Conservation (phyloP, 2,113 vertebrate species). For the Columba livia region DNA sequence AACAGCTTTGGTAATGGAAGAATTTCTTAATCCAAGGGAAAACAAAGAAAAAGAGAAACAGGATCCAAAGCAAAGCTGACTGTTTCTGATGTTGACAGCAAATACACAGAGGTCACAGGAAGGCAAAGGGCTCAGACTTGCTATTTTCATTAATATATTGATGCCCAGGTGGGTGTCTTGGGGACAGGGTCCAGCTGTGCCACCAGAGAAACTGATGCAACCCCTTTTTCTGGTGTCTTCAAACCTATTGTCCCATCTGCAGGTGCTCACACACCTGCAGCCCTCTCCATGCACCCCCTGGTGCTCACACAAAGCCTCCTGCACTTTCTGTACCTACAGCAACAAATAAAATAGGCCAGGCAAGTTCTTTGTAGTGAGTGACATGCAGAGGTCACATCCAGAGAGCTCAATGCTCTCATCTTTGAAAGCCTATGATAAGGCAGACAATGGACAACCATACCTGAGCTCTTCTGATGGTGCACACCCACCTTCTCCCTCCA, state of each 20-base stretch:
- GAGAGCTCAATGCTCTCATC: accelerated
- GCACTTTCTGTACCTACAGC: not conserved
- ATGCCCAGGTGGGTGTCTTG: not conserved
- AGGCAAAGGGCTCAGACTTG: not conserved
- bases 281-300: accelerated
- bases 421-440: accelerated
- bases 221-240: not conserved
- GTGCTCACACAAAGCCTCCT: not conserved
- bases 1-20: not conserved
- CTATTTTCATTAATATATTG: not conserved
- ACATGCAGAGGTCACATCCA: not conserved
- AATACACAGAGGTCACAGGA: not conserved
- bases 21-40: constrained; percentile 16
- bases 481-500: not conserved
- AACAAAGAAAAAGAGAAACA: constrained; percentile 1
- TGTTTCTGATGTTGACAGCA: not conserved
- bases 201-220: not conserved
- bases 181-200: not conserved
- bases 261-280: not conserved
- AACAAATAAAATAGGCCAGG: not conserved
- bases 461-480: not conserved
- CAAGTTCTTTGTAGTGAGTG: not conserved
- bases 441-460: not conserved
- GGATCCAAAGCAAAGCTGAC: not conserved
- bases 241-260: not conserved